phyloP scores from a whole-genome alignment of 1,140 invertebrate species.

The Lasioglossum albipes region DNA sequence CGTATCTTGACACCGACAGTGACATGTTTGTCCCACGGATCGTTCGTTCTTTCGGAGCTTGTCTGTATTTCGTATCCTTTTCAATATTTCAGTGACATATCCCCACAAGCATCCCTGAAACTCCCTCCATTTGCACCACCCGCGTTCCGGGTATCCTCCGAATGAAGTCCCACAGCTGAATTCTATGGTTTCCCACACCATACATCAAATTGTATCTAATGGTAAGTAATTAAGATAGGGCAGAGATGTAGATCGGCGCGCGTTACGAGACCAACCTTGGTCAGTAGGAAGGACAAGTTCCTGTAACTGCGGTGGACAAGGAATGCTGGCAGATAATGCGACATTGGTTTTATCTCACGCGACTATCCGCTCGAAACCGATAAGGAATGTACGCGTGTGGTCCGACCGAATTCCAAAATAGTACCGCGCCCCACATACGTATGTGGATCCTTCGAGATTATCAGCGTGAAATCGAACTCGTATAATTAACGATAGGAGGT shows the following conservation, averaged over 20 bases:
- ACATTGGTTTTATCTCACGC: conserved; percentile 16
- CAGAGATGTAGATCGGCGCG: not conserved
- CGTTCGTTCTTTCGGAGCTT: conserved; percentile 38
- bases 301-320: not conserved
- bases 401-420: conserved; percentile 45
- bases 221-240: conserved; percentile 12
- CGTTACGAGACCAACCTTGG: not conserved
- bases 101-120: not conserved
- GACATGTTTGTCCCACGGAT: conserved; percentile 53
- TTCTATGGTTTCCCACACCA: conserved; percentile 43
- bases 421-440: not conserved
- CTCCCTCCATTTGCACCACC: not conserved
- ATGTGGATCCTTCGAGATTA: conserved; percentile 23
- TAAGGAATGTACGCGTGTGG: conserved; percentile 23
- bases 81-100: conserved; percentile 51
- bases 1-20: conserved; percentile 40
- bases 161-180: conserved; percentile 34
- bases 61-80: conserved; percentile 8
- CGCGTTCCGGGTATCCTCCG: not conserved
- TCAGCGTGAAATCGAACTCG: conserved; percentile 46
- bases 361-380: conserved; percentile 11
- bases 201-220: conserved; percentile 33
- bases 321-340: not conserved
- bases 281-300: not conserved
- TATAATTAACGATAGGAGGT: conserved; percentile 54